Conservation (phyloP, 2,113 vertebrate species). For the Monarcha castaneiventris region DNA sequence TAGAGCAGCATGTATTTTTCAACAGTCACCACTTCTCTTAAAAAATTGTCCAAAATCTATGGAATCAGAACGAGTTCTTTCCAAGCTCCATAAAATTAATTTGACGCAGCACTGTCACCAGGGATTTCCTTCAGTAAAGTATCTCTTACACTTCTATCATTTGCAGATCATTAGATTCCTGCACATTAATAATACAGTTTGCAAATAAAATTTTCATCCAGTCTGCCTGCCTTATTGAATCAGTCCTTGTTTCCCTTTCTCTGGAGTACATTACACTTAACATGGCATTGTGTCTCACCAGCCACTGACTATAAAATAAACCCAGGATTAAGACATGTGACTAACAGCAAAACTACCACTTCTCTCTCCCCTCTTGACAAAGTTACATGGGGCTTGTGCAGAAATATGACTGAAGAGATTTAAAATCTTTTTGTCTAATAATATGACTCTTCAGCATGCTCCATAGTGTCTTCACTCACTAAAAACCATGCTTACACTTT, state of each 20-base stretch:
- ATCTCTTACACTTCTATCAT: conserved; percentile 5
- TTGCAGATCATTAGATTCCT: conserved; percentile 40
- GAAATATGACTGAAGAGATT: neutral
- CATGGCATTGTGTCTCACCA: neutral
- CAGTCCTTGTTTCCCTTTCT: conserved; percentile 11
- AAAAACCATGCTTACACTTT: neutral
- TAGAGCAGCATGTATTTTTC: neutral
- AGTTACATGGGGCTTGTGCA: neutral
- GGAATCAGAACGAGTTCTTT: neutral
- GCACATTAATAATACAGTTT: conserved; percentile 33
- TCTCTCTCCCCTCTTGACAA: neutral
- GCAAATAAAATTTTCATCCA: conserved; percentile 51
- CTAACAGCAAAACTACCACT: neutral
- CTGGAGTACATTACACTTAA: conserved; percentile 20
- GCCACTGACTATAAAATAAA: neutral
- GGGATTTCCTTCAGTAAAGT: conserved; percentile 15
- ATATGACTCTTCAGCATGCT: neutral
- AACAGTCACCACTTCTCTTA: neutral
- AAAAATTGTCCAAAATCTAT: neutral
- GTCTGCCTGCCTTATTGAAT: conserved; percentile 19
- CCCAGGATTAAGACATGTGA: neutral
- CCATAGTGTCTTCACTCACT: neutral
- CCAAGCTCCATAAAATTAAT: neutral
- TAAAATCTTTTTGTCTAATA: neutral
- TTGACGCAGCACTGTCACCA: neutral